Evolutionary conservation across 2,113 vertebrate genomes (phyloP), one percentile per base, ranked within the genome.

Genomic region (Saguinus imperator): DNA sequence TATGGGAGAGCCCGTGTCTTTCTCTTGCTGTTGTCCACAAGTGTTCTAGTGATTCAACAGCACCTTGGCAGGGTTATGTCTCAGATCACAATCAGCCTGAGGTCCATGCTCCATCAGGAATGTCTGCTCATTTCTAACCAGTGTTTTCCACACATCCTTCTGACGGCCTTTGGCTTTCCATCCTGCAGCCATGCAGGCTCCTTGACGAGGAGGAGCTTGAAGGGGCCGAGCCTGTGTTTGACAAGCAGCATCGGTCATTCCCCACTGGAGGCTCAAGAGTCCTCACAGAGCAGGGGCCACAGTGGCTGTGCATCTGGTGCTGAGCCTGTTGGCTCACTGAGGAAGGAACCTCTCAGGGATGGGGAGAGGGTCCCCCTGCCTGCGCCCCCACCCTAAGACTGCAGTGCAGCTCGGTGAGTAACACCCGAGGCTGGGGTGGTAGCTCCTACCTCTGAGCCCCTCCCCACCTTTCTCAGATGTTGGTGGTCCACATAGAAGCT

Each of bases 291-390:
- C 12, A 72, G 85, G 40, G 57, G 10, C 50, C 61, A 3, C 8
- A 3, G 50, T 0, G 61, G 27, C 23, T n/a, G 20, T 17, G 76
- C 14, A 3, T n/a, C 5, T 3, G 64, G 8, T 6, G 6, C 20
- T 43, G 50, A 29, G 50, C 43, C 45, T 43, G 75, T 86, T 50
- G 14, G 35, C 25, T 29, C 17, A 58, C 8, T 23, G 20, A 48
- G 11, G 79, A 50, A 52, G 66, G 66, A 66, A n/a, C 13, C 21
- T 57, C 14, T 5, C 23, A 29, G 43, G 72, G 8, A n/a, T 25
- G 21, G 0, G 21, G 8, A 16, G 4, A 52, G 52, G 52, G 52
- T 17, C 3, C 32, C 23, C 8, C 58, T 32, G 27, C 27, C 27
- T 64, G 29, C 13, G 27, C 13, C 17, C 40, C 17, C 27, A 13